Conservation (phyloP, 2,888 invertebrate species). For the Tachina fera region DNA sequence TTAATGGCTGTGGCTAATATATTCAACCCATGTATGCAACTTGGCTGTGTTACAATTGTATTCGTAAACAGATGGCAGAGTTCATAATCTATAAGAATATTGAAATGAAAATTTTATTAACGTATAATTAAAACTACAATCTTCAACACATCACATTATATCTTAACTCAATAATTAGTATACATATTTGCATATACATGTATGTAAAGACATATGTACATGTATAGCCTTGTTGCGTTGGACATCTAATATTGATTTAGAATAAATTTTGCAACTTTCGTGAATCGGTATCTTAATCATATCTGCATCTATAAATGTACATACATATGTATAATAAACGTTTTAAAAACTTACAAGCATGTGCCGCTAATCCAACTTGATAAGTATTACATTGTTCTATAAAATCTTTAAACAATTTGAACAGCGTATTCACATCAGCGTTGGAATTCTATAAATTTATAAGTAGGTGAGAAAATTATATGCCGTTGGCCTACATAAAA, state of each 20-base stretch:
- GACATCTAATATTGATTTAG: not conserved
- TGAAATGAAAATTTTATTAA: not conserved
- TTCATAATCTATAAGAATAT: conserved; percentile 89
- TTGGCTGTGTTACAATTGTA: conserved; percentile 90
- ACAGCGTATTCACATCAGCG: conserved; percentile 81
- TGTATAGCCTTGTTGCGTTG: not conserved
- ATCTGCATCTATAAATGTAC: too few species aligned
- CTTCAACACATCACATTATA: not conserved
- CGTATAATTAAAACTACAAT: too few species aligned
- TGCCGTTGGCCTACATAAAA: not conserved
- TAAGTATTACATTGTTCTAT: conserved; percentile 93
- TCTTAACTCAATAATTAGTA: not conserved
- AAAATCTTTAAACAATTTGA: conserved; percentile 93
- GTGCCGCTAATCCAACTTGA: conserved; percentile 93
- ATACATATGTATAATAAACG: conserved; percentile 20
- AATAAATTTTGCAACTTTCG: too few species aligned
- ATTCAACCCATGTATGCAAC: conserved; percentile 91
- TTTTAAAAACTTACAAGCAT: conserved; percentile 88
- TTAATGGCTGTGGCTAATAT: conserved; percentile 92
- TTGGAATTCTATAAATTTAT: conserved; percentile 74
- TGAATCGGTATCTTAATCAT: too few species aligned
- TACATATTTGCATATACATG: not conserved
- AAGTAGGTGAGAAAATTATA: not conserved
- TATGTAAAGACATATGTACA: too few species aligned
- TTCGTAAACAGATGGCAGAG: conserved; percentile 93